Evolutionary conservation across 35 echinoderm and acorn worm genomes (phyloP), one percentile per base, ranked within the genome.

Genomic region (Heliocidaris erythrogramma): DNA sequence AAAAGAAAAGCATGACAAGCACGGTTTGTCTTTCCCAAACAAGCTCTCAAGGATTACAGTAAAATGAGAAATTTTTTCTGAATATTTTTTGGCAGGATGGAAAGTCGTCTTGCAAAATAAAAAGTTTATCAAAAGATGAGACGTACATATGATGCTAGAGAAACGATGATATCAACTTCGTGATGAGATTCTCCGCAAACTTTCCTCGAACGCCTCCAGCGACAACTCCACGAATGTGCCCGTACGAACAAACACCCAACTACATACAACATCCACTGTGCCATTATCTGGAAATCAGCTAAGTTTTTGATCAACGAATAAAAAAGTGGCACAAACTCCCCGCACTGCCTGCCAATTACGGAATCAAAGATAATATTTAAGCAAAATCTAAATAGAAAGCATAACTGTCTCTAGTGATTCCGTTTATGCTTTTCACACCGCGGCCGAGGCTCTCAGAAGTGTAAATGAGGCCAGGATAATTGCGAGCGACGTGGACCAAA

Each of bases 351-450:
- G 65, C 65, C 65, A 78, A 78, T 78, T 78, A 78, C 65, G 21
- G 65, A 78, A 78, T 78, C 65, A 78, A 78, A 78, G 65, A 78
- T 78, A 78, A 78, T 78, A 78, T 78, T 78, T 78, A 78, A 21
- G 65, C 18, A 78, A 78, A 78, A 78, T 78, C 65, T 78, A 78
- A 78, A 78, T 78, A n/a, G 65, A 78, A 78, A 78, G 65, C 65
- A 78, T 27, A 92, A 59, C 48, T 92, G 91, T 92, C 91, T 32
- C 29, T 30, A 30, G 50, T 42, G 91, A 92, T 92, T 92, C 91
- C 91, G 50, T 92, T 92, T 92, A 92, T 92, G 91, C 48, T 7
- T 59, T 92, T 92, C 91, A 92, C 49, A 4, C 29, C 49, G 47
- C 91, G 31, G 48, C 50, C 50, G 31, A 48, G 30, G 17, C 7